phyloP scores from a whole-genome alignment of 2,888 invertebrate species.

The Tiliacea aurago region DNA sequence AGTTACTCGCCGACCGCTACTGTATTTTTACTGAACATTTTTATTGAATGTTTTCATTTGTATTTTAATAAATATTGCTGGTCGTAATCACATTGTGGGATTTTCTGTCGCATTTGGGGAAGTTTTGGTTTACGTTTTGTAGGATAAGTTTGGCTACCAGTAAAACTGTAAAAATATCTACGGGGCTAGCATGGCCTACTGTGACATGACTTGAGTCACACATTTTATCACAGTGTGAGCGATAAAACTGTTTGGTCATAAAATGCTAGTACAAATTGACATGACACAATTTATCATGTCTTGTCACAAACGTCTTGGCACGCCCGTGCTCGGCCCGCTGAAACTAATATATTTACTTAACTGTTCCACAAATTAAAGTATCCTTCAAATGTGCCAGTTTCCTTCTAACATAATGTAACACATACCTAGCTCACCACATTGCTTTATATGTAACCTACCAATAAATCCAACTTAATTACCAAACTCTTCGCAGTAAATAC shows the following conservation, averaged over 20 bases:
- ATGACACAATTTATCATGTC: too few relatives aligned
- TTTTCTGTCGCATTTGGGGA: not conserved
- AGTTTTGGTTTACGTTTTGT: not conserved
- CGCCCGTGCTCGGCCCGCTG: too few relatives aligned
- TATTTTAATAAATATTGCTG: constrained; percentile 9
- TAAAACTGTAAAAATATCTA: constrained; percentile 9
- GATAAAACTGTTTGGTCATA: too few relatives aligned
- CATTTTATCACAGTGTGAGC: too few relatives aligned
- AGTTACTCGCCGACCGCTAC: constrained; percentile 28
- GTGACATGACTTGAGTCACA: too few relatives aligned
- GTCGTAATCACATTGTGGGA: not conserved
- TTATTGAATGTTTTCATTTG: constrained; percentile 35
- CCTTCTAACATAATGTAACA: not conserved
- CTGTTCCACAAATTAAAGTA: not conserved
- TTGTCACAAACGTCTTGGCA: too few relatives aligned
- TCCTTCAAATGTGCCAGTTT: not conserved
- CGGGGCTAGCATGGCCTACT: too few relatives aligned
- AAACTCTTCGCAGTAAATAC: constrained; percentile 53
- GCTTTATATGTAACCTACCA: constrained; percentile 1
- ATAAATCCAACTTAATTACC: constrained; percentile 41
- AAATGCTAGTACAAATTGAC: too few relatives aligned
- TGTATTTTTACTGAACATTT: constrained; percentile 37
- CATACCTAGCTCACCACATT: not conserved
- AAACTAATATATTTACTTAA: not conserved
- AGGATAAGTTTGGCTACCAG: too few relatives aligned